Conservation (phyloP, 2,797 vertebrate species). For the Dicrostonyx torquatus region DNA sequence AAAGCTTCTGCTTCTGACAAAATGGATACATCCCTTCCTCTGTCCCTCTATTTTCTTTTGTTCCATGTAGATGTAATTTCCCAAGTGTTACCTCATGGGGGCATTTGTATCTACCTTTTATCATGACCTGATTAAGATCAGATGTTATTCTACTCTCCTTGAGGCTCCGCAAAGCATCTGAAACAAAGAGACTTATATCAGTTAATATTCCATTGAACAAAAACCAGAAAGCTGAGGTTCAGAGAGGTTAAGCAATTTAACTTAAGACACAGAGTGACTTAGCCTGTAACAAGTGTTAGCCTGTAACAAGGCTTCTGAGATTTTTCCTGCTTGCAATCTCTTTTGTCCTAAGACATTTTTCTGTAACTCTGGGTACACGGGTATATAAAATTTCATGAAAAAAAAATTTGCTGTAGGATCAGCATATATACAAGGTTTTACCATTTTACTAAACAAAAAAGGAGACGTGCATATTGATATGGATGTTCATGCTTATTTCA, state of each 20-base stretch:
- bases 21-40: neutral
- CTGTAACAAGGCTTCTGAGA: neutral
- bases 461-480: neutral
- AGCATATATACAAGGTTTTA: neutral
- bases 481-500: neutral
- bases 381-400: neutral
- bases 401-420: neutral
- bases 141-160: neutral
- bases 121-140: neutral
- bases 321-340: neutral
- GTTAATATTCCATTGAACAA: neutral
- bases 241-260: neutral
- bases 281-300: neutral
- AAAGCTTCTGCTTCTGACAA: neutral
- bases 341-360: neutral
- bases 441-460: neutral
- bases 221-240: slow-evolving; percentile 1
- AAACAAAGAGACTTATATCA: neutral
- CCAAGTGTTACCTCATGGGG: neutral
- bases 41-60: neutral
- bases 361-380: neutral
- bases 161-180: neutral
- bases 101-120: neutral
- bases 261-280: slow-evolving; percentile 4
- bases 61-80: neutral